Evolutionary conservation across 2,888 invertebrate genomes (phyloP), one percentile per base, ranked within the genome.

Genomic region (Kuschelorhynchus macadamiae): DNA sequence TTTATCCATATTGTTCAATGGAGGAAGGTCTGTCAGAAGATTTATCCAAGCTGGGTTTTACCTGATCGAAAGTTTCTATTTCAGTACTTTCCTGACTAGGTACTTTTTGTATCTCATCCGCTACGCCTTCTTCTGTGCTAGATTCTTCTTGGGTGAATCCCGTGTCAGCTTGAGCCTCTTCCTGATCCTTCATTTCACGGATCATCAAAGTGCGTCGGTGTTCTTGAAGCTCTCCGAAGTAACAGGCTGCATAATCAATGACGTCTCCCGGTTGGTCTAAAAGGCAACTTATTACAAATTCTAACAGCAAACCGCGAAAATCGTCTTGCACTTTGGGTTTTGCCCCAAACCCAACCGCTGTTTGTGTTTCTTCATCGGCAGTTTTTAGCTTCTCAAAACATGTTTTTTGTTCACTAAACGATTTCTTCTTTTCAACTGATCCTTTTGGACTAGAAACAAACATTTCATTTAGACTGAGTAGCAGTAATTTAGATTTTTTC

Each of bases 281-380:
- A 11, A 69, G 64, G 25, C 60, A 65, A 42, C 44, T 69, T 12
- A 69, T 69, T 9, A 56, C 53, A 39, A 69, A 69, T 25, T 69
- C 69, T 18, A 69, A 53, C 32, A 69, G 21, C 8, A 55, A n/a
- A 36, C 65, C 44, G n/a, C 44, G 42, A 61, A 69, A 65, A 25
- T 63, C 64, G 14, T 60, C 60, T 20, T 59, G 46, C 16, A 66
- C 53, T 32, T 59, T 52, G 2, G 60, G 46, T 39, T 53, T 52
- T 53, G 14, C 46, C 5, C 7, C 12, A n/a, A 46, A 12, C 5
- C 17, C 32, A 30, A 12, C 14, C 32, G 25, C 25, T 5, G 66
- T 66, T 47, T 66, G 60, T 2, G 56, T 64, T 39, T 25, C 25
- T 32, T 46, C 11, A 12, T 57, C 57, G n/a, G 14, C 41, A 7